phyloP scores from a whole-genome alignment of 1,140 invertebrate species.

The Platorchestia sp. region DNA sequence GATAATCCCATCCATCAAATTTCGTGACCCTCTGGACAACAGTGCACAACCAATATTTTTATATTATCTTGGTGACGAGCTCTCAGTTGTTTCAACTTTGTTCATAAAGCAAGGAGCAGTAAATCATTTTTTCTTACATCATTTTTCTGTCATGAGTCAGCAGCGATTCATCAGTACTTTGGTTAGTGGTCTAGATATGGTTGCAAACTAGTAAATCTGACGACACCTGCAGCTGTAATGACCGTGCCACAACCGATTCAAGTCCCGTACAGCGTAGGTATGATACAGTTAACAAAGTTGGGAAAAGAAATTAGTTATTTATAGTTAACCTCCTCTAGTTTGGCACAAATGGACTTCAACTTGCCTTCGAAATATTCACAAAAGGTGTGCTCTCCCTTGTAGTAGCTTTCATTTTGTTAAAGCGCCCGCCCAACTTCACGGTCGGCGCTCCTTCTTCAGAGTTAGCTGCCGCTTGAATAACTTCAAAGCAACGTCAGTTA shows the following conservation, averaged over 20 bases:
- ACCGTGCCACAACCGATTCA: background rate
- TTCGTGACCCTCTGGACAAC: too few relatives aligned
- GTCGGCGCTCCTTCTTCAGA: background rate
- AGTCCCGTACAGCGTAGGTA: background rate
- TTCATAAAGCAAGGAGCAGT: too few relatives aligned
- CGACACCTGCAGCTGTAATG: background rate
- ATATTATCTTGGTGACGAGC: too few relatives aligned
- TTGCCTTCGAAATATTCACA: background rate
- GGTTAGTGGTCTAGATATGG: background rate
- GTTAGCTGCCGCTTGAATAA: background rate
- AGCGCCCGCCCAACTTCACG: background rate
- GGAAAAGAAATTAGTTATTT: background rate
- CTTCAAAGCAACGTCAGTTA: background rate
- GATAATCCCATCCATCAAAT: too few relatives aligned
- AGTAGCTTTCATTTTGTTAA: background rate
- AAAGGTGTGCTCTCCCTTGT: background rate
- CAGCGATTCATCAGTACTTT: background rate
- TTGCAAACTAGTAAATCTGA: background rate
- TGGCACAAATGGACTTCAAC: background rate
- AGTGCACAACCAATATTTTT: too few relatives aligned
- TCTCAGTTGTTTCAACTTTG: too few relatives aligned
- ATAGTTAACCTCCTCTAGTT: background rate
- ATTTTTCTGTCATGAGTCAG: too few relatives aligned
- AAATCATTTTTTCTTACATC: too few relatives aligned
- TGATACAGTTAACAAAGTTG: background rate